A percentile compares a stretch with the other conserved stretches of the same genome.
These are phyloP conservation scores for Bucco capensis DNA, from an alignment of 2,113 vertebrate species.

Conservation along the genomic window DNA sequence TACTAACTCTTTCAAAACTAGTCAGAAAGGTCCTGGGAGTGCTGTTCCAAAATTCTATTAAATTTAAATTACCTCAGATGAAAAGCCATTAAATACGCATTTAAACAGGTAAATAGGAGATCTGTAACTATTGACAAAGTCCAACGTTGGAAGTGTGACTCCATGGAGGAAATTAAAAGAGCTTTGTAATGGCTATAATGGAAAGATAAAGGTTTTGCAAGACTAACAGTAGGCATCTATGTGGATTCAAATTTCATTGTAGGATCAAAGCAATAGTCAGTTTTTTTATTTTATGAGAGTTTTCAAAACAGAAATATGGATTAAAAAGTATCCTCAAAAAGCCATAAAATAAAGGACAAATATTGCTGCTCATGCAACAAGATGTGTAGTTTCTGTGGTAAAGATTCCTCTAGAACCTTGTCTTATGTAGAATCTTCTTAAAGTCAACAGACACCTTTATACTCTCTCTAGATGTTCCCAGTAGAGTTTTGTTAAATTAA, in stretches of 20 bases:
- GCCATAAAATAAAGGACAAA: neutral
- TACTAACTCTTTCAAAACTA: neutral
- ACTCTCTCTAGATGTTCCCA: neutral
- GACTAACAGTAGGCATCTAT: neutral
- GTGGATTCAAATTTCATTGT: neutral
- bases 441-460: neutral
- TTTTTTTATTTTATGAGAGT: neutral
- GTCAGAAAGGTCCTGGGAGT: neutral
- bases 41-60: neutral
- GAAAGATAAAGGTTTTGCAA: neutral
- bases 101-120: slow-evolving; percentile 2
- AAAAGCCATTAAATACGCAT: neutral
- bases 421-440: neutral
- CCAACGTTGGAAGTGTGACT: neutral
- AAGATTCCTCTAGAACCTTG: neutral
- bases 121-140: neutral
- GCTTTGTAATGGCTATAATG: neutral
- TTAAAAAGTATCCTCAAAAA: neutral
- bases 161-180: neutral
- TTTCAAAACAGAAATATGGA: neutral
- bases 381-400: neutral
- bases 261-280: neutral
- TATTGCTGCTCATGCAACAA: neutral
- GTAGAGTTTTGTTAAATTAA: neutral
- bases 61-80: neutral